These are phyloP conservation scores for Spodoptera frugiperda DNA, from an alignment of 1,140 invertebrate species.

Conservation along the genomic window DNA sequence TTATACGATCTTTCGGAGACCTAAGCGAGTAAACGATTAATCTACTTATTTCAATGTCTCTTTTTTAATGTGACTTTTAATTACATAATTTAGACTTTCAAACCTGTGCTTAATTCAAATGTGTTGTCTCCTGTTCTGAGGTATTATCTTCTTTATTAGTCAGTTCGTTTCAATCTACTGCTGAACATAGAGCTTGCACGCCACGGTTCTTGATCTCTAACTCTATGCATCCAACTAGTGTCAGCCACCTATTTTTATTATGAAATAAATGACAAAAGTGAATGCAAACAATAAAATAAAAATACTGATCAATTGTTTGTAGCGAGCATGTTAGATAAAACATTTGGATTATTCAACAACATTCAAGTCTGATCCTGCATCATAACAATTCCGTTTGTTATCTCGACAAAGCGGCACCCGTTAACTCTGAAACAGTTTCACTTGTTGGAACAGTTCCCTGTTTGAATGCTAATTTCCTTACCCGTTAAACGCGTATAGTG, in stretches of 20 bases:
- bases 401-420: conserved; percentile 22
- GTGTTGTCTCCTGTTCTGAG: neutral
- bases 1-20: neutral
- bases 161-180: no score
- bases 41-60: neutral
- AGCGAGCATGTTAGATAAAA: neutral
- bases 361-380: conserved; percentile 30
- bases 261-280: neutral
- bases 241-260: no score
- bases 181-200: no score
- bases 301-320: neutral
- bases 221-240: no score
- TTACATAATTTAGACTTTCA: no score
- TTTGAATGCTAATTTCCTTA: conserved; percentile 42
- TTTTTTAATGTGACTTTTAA: no score
- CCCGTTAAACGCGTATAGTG: conserved; percentile 18
- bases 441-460: conserved; percentile 31
- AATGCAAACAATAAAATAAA: no score
- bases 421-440: conserved; percentile 39
- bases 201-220: no score
- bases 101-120: neutral
- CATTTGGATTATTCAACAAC: conserved; percentile 9
- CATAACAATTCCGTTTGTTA: conserved; percentile 45
- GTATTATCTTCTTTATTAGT: no score
- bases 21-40: neutral